Evolutionary conservation across 2,888 invertebrate genomes (phyloP).

Genomic region (Eupithecia vulgata): DNA sequence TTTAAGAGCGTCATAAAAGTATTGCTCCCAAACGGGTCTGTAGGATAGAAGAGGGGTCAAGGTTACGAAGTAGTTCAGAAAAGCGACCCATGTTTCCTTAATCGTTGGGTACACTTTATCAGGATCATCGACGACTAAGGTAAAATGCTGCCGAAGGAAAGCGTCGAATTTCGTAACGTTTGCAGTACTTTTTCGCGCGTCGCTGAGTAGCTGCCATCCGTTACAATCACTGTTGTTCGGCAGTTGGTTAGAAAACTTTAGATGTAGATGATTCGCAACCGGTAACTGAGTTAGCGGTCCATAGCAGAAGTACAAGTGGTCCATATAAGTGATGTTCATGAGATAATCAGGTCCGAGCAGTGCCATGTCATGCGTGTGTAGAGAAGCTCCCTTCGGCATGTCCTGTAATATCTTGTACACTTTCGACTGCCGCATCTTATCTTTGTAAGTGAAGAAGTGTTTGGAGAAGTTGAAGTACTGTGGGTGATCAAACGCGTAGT

Average conservation of each 20-base stretch:
- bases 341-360: constrained; percentile 85
- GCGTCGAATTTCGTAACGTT: constrained; percentile 78
- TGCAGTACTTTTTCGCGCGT: constrained; percentile 65
- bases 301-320: constrained; percentile 84
- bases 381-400: constrained; percentile 90
- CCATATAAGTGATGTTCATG: constrained; percentile 85
- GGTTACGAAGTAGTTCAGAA: constrained; percentile 82
- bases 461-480: constrained; percentile 85
- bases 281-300: constrained; percentile 14
- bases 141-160: constrained; percentile 80
- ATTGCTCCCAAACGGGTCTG: constrained; percentile 86
- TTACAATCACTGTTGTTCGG: constrained; percentile 43
- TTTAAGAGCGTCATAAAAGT: constrained; percentile 86
- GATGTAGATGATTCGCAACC: constrained; percentile 50
- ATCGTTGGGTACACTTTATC: constrained; percentile 76
- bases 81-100: constrained; percentile 84
- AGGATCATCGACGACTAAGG: constrained; percentile 81
- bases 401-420: constrained; percentile 86
- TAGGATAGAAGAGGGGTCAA: constrained; percentile 83
- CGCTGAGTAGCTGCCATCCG: constrained; percentile 78
- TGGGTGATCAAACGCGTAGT: constrained; percentile 81
- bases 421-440: constrained; percentile 83
- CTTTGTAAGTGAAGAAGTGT: constrained; percentile 86
- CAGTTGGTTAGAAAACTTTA: constrained; percentile 7
- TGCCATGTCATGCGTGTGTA: constrained; percentile 88